Evolutionary conservation across 2,888 invertebrate genomes (phyloP), one percentile per base, ranked within the genome.

Genomic region (Callinectes sapidus): DNA sequence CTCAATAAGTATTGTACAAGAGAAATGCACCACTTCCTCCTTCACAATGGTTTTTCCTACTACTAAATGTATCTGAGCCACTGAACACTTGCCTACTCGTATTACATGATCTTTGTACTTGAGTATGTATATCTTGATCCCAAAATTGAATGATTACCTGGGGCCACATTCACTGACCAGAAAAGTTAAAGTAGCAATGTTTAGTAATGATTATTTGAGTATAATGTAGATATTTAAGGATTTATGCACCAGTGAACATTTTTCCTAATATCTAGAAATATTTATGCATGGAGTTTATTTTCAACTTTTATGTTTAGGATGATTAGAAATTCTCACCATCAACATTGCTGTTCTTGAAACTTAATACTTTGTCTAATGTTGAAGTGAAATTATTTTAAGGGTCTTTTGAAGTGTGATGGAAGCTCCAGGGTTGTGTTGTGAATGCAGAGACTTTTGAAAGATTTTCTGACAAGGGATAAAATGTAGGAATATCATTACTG

Each of bases 161-260:
- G 81, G 35, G 35, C 35, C 81, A 81, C 35, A 35, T 81, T 35
- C 16, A 81, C 35, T 13, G 35, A 81, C 16, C 32, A 8, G 35
- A 81, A 32, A 32, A 81, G 13, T n/a, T 71, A 28, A n/a, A 71
- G 28, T 71, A 71, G 28, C 23, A 61, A 61, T 61, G 18, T 81
- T 16, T 81, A 81, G 35, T 81, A 35, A 81, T 5, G 35, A 2
- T 8, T 81, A 35, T 18, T 81, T 35, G 81, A 16, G 5, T 35
- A 81, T 35, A 39, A 39, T 39, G 39, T 39, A n/a, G 32, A 81
- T 32, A 81, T 8, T 81, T 35, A 10, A 35, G 81, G 14, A 81
- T 81, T 32, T 81, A 81, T 81, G 81, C 81, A 81, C 81, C 81
- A 81, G 3, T 81, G 81, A 81, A 81, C 32, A 81, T 81, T 81